Evolutionary conservation across 1,140 invertebrate species (phyloP), one percentile per base, ranked within the genome.

Genomic region (Cydia strobilella): DNA sequence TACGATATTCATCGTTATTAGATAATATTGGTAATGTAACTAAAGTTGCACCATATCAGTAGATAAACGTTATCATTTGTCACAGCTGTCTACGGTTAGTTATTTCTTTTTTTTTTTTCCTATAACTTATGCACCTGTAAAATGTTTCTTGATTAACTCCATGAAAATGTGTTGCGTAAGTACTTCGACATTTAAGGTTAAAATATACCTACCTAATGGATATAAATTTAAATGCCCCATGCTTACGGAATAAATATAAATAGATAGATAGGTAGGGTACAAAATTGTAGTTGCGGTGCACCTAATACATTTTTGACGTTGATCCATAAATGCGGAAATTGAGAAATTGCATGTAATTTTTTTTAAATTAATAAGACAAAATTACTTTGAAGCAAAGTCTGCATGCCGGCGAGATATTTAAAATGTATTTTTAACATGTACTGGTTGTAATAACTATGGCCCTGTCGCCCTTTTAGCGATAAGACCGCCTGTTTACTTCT

Each of bases 341-440:
- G 5, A 51, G 13, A 51, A 15, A n/a, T n/a, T n/a, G 2, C 4
- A 51, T n/a, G 48, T 5, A 15, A n/a, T n/a, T 0, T 42, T 42
- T 6, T 3, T 45, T 5, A 35, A 45, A 45, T 3, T 45, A 3
- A 51, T n/a, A 51, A 51, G 48, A 51, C 5, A n/a, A 3, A 3
- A 51, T n/a, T 13, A 13, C 39, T 42, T 13, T 62, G 54, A 23
- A 35, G 18, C 72, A 75, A 72, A 23, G 25, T 20, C 31, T 66
- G 45, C 13, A 71, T n/a, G n/a, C n/a, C 72, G 0, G 62, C 62
- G 39, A 42, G 39, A 42, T n/a, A n/a, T n/a, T 42, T 12, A 1
- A 42, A 12, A 42, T 13, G 39, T 42, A 42, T 42, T 42, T 39
- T 42, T 12, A 12, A 42, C 39, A 42, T 42, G 39, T 13, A 42